phyloP scores from a whole-genome alignment of 2,888 invertebrate genomes.

The Mythimna vitellina region DNA sequence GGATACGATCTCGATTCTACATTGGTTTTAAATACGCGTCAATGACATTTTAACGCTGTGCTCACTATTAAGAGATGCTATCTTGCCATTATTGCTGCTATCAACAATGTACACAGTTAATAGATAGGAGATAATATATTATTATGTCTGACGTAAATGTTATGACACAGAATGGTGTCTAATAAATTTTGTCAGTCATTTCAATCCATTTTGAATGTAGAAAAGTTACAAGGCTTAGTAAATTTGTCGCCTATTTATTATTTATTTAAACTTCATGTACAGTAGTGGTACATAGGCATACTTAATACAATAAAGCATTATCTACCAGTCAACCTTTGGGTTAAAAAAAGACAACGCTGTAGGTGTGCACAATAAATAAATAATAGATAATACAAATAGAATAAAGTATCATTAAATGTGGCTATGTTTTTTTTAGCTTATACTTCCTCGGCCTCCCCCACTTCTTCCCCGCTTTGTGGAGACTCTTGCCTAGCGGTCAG shows the following conservation, averaged over 20 bases:
- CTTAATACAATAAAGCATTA: too few relatives aligned
- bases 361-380: too few relatives aligned
- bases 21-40: conserved; percentile 62
- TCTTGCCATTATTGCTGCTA: conserved; percentile 46
- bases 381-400: too few relatives aligned
- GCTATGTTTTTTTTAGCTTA: too few relatives aligned
- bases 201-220: conserved; percentile 17
- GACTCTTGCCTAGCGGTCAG: too few relatives aligned
- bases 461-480: too few relatives aligned
- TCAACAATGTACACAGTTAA: conserved; percentile 44
- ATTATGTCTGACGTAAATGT: conserved; percentile 42
- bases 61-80: conserved; percentile 45
- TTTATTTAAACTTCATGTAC: too few relatives aligned
- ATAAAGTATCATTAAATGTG: too few relatives aligned
- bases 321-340: too few relatives aligned
- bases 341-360: too few relatives aligned
- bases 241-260: conserved; percentile 1
- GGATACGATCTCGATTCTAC: conserved; percentile 65
- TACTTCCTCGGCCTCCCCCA: too few relatives aligned
- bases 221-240: conserved; percentile 42
- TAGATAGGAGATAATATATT: conserved; percentile 39
- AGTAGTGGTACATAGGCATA: too few relatives aligned
- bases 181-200: conserved; percentile 25
- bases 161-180: conserved; percentile 29
- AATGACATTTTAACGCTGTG: conserved; percentile 54